Evolutionary conservation across 2,113 vertebrate species (phyloP).

Genomic region (Sialia sialis): DNA sequence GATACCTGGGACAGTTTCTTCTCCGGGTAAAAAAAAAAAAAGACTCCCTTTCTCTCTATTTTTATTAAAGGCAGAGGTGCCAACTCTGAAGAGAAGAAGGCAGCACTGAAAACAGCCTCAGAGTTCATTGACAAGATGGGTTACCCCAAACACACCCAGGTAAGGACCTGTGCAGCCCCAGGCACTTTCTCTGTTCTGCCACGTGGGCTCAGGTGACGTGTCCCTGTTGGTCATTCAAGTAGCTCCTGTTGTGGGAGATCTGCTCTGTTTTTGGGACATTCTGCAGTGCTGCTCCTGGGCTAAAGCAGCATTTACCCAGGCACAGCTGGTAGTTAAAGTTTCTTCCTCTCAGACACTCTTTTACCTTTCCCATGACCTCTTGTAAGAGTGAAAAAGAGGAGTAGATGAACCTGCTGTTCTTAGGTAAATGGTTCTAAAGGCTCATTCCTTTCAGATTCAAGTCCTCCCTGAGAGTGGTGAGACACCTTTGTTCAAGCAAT

Average conservation of each 20-base stretch:
- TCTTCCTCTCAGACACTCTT: not conserved
- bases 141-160: conserved; percentile 92
- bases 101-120: conserved; percentile 87
- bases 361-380: not conserved
- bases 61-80: conserved; percentile 82
- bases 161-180: not conserved
- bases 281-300: not conserved
- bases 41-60: not conserved
- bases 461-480: conserved; percentile 91
- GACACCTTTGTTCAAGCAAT: conserved; percentile 97
- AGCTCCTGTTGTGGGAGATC: not conserved
- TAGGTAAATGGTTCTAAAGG: not conserved
- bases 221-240: not conserved
- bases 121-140: conserved; percentile 97
- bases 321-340: not conserved
- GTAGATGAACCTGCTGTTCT: not conserved
- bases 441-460: conserved; percentile 73
- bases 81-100: conserved; percentile 90
- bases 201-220: not conserved
- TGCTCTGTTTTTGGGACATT: not conserved
- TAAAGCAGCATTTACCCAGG: not conserved
- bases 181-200: not conserved
- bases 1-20: not conserved
- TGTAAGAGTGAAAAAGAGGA: not conserved
- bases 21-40: not conserved